These are phyloP conservation scores for Biston betularia DNA, from an alignment of 2,888 invertebrate species.

Conservation along the genomic window DNA sequence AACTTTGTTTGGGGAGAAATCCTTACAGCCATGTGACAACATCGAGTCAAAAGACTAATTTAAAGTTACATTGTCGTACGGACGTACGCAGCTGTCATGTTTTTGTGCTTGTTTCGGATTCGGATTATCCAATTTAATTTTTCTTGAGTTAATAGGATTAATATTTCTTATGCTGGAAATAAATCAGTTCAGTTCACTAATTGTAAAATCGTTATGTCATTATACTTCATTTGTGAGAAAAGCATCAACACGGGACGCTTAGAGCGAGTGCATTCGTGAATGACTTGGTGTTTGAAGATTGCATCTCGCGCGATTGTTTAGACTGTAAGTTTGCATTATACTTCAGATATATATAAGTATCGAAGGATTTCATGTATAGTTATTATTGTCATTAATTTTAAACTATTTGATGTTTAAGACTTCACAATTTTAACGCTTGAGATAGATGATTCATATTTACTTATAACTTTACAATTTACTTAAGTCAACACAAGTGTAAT, in stretches of 20 bases:
- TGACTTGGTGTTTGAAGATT: constrained; percentile 9
- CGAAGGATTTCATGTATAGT: no score
- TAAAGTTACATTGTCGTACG: not conserved
- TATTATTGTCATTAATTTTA: no score
- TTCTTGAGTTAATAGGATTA: not conserved
- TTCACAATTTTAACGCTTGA: not conserved
- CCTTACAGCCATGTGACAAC: not conserved
- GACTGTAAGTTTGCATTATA: constrained; percentile 7
- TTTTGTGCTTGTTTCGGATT: not conserved
- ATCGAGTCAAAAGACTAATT: not conserved
- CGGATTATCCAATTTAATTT: not conserved
- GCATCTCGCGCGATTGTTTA: constrained; percentile 7
- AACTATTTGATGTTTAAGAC: not conserved
- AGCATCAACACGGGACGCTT: not conserved
- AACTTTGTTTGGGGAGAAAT: no score
- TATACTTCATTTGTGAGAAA: not conserved
- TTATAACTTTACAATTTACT: not conserved
- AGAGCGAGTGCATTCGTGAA: not conserved
- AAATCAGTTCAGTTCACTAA: not conserved
- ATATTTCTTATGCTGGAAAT: not conserved
- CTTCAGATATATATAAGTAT: not conserved
- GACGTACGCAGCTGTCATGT: not conserved
- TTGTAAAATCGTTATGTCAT: constrained; percentile 6
- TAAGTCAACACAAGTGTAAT: not conserved
- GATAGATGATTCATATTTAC: not conserved